phyloP scores from a whole-genome alignment of 2,113 vertebrate genomes.

The Bettongia penicillata region DNA sequence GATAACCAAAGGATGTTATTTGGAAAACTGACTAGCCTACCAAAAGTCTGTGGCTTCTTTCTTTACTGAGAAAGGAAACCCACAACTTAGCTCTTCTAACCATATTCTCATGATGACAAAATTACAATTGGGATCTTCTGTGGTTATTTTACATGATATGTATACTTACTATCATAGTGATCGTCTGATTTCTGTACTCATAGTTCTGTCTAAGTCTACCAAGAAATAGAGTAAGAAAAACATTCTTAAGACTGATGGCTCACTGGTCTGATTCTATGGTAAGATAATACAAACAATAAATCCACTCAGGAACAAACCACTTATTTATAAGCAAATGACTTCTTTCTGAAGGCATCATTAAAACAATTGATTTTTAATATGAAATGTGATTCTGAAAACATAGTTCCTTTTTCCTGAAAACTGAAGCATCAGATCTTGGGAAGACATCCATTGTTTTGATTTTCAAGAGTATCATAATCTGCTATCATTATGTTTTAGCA shows the following conservation, averaged over 20 bases:
- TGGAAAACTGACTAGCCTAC: background rate
- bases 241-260: background rate
- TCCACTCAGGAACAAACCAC: background rate
- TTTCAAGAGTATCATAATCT: background rate
- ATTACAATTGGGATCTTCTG: background rate
- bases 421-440: background rate
- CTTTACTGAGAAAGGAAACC: background rate
- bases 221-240: background rate
- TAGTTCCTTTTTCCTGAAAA: background rate
- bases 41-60: background rate
- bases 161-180: background rate
- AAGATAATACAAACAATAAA: background rate
- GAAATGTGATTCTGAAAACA: too few relatives aligned
- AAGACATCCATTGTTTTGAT: background rate
- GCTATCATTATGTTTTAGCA: fast-evolving
- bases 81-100: background rate
- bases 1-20: fast-evolving
- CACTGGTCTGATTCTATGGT: background rate
- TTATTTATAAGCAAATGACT: too few relatives aligned
- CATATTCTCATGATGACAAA: background rate
- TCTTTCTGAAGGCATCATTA: fast-evolving
- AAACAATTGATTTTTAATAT: background rate
- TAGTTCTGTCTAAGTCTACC: background rate
- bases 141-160: background rate
- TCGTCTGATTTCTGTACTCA: background rate